Conservation (phyloP, 1,140 invertebrate species). For the Drusus annulatus region DNA sequence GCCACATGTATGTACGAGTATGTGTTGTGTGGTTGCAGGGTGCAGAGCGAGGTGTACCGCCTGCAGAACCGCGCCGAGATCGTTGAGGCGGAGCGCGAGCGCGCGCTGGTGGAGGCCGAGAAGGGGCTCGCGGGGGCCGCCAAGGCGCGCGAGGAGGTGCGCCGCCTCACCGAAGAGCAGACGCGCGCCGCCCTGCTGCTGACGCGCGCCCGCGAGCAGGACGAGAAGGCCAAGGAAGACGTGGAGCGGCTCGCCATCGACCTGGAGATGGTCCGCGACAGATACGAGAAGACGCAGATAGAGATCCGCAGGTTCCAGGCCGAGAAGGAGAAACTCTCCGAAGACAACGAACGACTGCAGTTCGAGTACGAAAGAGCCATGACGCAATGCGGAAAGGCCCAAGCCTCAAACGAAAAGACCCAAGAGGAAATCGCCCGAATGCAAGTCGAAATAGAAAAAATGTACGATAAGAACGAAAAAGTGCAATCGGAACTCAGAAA, state of each 20-base stretch:
- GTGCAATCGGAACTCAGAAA: constrained; percentile 86
- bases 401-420: constrained; percentile 87
- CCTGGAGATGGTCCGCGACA: constrained; percentile 88
- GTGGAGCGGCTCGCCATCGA: constrained; percentile 85
- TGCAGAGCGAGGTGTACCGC: constrained; percentile 90
- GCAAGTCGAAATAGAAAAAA: constrained; percentile 90
- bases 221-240: constrained; percentile 93
- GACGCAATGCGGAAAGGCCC: constrained; percentile 86
- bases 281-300: constrained; percentile 90
- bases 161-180: constrained; percentile 88
- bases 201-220: constrained; percentile 87
- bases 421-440: constrained; percentile 90
- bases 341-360: constrained; percentile 86
- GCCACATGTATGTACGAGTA: too few relatives aligned
- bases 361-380: constrained; percentile 90
- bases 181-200: constrained; percentile 88
- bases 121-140: constrained; percentile 84
- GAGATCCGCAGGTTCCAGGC: constrained; percentile 85
- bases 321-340: constrained; percentile 89
- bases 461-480: constrained; percentile 92
- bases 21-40: constrained; percentile 73
- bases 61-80: constrained; percentile 90
- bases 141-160: constrained; percentile 87
- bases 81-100: constrained; percentile 88
- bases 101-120: constrained; percentile 88